Conservation (phyloP, 2,797 vertebrate species). For the Salarias fasciatus region DNA sequence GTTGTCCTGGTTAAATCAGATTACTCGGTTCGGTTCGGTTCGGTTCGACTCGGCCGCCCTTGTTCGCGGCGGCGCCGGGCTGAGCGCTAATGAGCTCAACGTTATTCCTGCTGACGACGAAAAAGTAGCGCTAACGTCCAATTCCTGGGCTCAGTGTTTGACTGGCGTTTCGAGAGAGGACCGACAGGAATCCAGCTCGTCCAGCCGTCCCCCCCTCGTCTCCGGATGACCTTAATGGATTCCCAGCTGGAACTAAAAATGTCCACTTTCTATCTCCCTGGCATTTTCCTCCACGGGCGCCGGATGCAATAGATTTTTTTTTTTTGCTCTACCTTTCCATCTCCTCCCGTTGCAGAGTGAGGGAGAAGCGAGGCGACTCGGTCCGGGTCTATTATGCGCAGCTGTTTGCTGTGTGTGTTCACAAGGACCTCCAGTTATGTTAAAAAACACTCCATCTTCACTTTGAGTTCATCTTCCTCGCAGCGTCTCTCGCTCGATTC, state of each 20-base stretch:
- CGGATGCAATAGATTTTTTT: constrained; percentile 51
- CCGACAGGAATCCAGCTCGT: constrained; percentile 1
- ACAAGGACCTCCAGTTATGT: constrained; percentile 13
- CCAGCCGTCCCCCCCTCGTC: constrained; percentile 17
- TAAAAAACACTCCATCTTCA: constrained; percentile 15
- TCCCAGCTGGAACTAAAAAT: constrained; percentile 57
- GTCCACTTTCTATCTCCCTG: constrained; percentile 52
- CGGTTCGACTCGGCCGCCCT: not conserved
- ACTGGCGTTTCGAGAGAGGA: constrained; percentile 18
- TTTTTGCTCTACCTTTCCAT: not conserved
- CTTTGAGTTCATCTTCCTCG: too few species aligned
- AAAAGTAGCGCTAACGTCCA: constrained; percentile 9
- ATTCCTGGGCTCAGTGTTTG: constrained; percentile 15
- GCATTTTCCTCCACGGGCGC: constrained; percentile 38
- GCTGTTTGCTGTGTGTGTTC: constrained; percentile 5
- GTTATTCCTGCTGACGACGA: not conserved
- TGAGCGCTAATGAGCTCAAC: too few species aligned
- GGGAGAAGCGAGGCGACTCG: not conserved
- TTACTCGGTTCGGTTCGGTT: not conserved
- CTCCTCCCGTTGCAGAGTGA: not conserved
- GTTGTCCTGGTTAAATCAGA: not conserved
- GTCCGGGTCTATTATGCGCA: constrained; percentile 8
- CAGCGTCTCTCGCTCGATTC: too few species aligned
- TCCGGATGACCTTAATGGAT: constrained; percentile 68
- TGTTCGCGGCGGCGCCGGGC: not conserved